These are phyloP conservation scores for Crocidura indochinensis DNA, from an alignment of 2,797 vertebrate species.

Conservation along the genomic window DNA sequence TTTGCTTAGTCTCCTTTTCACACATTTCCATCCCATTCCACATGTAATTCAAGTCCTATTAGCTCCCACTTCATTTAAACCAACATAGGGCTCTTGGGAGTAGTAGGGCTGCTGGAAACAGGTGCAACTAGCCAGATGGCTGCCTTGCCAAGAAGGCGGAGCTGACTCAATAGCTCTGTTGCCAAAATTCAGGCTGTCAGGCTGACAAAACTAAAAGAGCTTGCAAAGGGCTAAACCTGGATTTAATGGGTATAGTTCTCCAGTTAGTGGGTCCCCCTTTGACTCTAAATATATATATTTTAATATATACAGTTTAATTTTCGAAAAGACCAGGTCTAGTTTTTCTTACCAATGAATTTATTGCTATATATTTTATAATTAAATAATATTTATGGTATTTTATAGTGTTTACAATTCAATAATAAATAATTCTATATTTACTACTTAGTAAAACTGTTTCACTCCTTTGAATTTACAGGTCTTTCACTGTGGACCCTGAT, in stretches of 20 bases:
- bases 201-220: constrained; percentile 31
- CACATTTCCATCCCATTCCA: constrained; percentile 77
- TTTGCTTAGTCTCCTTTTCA: constrained; percentile 73
- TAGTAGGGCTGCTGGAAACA: constrained; percentile 70
- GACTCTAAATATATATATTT: constrained; percentile 34
- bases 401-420: too few relatives aligned
- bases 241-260: constrained; percentile 69
- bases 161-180: neutral
- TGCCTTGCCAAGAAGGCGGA: constrained; percentile 49
- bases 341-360: neutral
- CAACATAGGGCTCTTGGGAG: constrained; percentile 77
- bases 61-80: constrained; percentile 83
- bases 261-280: constrained; percentile 1
- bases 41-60: constrained; percentile 83
- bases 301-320: constrained; percentile 6
- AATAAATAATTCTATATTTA: neutral
- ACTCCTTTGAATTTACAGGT: neutral
- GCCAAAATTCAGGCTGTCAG: constrained; percentile 66
- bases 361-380: too few relatives aligned
- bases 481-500: neutral
- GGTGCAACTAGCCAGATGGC: constrained; percentile 72
- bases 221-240: constrained; percentile 40
- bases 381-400: too few relatives aligned
- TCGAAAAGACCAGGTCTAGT: constrained; percentile 44
- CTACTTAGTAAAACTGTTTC: neutral